Percentiles rank a stretch among this genome's conserved stretches.
Evolutionary conservation across 2,113 vertebrate genomes (phyloP).

Genomic region (Menidia beryllina): DNA sequence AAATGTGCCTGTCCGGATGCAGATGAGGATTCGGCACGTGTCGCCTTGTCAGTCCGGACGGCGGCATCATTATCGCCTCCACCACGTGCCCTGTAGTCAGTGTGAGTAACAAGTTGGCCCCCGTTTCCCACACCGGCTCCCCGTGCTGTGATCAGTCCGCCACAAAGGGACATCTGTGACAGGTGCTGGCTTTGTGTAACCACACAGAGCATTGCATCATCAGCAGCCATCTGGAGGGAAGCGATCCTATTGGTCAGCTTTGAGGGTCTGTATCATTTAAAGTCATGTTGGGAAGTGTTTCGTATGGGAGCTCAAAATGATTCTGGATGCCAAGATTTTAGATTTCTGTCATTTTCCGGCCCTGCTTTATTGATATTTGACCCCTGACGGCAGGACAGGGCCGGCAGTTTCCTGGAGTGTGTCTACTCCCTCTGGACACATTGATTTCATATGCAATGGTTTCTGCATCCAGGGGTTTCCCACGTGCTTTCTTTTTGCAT

Average conservation of each 20-base stretch:
- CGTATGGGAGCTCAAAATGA: too few species aligned
- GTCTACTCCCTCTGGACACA: too few species aligned
- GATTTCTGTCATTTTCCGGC: neutral
- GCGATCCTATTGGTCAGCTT: constrained; percentile 5
- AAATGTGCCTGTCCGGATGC: neutral
- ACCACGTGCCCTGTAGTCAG: constrained; percentile 36
- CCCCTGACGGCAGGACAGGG: too few species aligned
- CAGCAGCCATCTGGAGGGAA: constrained; percentile 66
- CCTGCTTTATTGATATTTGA: too few species aligned
- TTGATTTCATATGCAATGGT: too few species aligned
- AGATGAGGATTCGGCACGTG: constrained; percentile 1
- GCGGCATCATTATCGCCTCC: neutral
- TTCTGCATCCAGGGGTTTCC: too few species aligned
- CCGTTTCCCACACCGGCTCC: constrained; percentile 67
- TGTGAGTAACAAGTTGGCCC: constrained; percentile 56
- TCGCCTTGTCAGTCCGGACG: neutral
- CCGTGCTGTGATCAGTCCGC: constrained; percentile 43
- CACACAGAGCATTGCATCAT: constrained; percentile 28
- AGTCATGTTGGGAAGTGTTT: neutral
- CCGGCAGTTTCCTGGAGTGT: too few species aligned
- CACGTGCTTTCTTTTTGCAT: too few species aligned
- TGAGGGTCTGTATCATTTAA: neutral
- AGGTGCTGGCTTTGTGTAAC: constrained; percentile 51
- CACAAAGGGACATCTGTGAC: constrained; percentile 52
- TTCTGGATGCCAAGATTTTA: too few species aligned